Evolutionary conservation across 2,888 invertebrate species (phyloP), one percentile per base, ranked within the genome.

Genomic region (Aethes cnicana): DNA sequence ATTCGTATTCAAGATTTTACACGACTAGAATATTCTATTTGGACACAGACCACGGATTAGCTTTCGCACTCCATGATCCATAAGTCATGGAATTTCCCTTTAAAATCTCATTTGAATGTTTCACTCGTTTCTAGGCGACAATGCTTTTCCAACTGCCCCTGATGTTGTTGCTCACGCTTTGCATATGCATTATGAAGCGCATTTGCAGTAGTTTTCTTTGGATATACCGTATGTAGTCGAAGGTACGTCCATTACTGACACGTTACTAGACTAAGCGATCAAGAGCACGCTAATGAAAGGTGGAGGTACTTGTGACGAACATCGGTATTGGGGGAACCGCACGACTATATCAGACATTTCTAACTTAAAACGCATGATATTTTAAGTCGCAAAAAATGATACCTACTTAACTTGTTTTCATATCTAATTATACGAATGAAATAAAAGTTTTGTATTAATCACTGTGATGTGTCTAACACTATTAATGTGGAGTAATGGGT

Each of bases 81-180:
- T 69, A 66, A 71, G 66, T 61, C 66, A 70, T 69, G 68, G 66
- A 64, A 59, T 62, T 57, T 53, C 57, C 61, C 57, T 64, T 57
- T 59, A 58, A 62, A 64, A 66, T 81, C 81, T 88, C 70, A 87
- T 77, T 69, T 77, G 74, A 81, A 70, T 81, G 74, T 89, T 88
- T 88, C 85, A 74, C 84, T 87, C 86, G 79, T 90, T 89, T 89
- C 86, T 90, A 90, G 90, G 90, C 90, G 78, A 74, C 86, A 90
- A 89, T 81, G 82, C 82, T 90, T 84, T 88, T 90, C 81, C 86
- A 90, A 89, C 82, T 90, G 81, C 90, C 90, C 82, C 86, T 90
- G 90, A 90, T 90, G 90, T 90, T 90, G 89, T 90, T 90, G 88
- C 83, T 90, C 89, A 90, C 90, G 87, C 90, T 90, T 90, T 90